A percentile compares a stretch with the other conserved stretches of the same genome.
phyloP scores from a whole-genome alignment of 2,113 vertebrate species.

The Lipotes vexillifer region DNA sequence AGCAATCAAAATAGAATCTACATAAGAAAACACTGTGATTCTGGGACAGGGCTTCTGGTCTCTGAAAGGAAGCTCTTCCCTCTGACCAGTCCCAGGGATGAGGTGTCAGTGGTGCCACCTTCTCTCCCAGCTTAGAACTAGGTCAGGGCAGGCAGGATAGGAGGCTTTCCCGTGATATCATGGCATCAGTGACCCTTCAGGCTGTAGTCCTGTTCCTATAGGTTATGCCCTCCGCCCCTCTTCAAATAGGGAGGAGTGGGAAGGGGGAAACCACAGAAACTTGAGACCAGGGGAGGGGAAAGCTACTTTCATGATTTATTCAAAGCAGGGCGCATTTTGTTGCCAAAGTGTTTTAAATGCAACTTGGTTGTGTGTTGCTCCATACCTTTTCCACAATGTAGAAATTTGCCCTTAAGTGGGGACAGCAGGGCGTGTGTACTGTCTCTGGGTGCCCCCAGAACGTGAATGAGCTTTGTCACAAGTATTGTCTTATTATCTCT shows the following conservation, averaged over 20 bases:
- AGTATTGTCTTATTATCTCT: background rate
- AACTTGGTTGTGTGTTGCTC: background rate
- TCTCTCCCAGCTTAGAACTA: background rate
- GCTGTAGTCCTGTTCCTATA: background rate
- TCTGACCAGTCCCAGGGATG: background rate
- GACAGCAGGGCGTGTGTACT: background rate
- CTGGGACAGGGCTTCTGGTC: background rate
- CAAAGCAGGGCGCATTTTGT: background rate
- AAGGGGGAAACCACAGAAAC: background rate
- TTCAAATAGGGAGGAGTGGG: background rate
- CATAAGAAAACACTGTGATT: background rate
- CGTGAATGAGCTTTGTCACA: background rate
- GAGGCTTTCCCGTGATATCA: background rate
- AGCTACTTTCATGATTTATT: background rate
- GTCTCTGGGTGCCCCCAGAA: background rate
- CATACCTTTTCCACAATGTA: background rate
- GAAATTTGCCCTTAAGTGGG: background rate
- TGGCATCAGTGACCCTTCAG: background rate
- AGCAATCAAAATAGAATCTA: background rate
- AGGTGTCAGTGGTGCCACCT: background rate
- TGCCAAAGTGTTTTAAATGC: background rate
- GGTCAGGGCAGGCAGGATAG: background rate
- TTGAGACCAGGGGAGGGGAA: background rate
- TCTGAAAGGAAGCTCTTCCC: background rate
- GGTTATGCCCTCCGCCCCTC: background rate